Conservation (phyloP, 2,113 vertebrate species). For the Petrocephalus zakoni region DNA sequence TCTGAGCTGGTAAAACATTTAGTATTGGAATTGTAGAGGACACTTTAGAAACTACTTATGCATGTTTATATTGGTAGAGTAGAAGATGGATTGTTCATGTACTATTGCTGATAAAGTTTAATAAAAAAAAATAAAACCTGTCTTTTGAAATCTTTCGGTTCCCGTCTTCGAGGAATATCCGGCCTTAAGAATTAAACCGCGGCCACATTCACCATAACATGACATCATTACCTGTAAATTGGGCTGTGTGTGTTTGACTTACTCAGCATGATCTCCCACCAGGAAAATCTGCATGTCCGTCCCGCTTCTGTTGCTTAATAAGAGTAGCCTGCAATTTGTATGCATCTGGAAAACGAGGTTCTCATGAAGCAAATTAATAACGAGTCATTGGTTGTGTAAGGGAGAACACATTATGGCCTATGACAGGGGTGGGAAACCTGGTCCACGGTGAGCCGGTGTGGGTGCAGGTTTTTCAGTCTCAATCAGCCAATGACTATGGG, state of each 20-base stretch:
- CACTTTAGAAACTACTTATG: conserved; percentile 78
- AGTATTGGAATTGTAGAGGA: conserved; percentile 64
- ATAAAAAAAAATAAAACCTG: conserved; percentile 12
- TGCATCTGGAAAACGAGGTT: neutral
- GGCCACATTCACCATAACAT: neutral
- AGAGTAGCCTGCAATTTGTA: neutral
- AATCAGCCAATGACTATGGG: no score
- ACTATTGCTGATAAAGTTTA: conserved; percentile 62
- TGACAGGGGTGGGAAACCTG: no score
- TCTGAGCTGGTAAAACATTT: conserved; percentile 49
- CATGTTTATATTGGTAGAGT: conserved; percentile 86
- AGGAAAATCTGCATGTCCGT: neutral
- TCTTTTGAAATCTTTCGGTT: neutral
- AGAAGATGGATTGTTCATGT: conserved; percentile 81
- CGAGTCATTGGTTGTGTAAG: neutral
- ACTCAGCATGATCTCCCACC: neutral
- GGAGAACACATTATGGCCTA: neutral
- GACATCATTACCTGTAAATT: neutral
- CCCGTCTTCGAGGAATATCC: neutral
- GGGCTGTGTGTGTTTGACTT: neutral
- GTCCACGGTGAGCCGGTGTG: no score
- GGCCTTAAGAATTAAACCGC: neutral
- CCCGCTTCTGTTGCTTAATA: neutral
- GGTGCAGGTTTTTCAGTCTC: no score
- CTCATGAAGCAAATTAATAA: neutral